Evolutionary conservation across 2,797 vertebrate genomes (phyloP).

Genomic region (Benthosema pterotum): DNA sequence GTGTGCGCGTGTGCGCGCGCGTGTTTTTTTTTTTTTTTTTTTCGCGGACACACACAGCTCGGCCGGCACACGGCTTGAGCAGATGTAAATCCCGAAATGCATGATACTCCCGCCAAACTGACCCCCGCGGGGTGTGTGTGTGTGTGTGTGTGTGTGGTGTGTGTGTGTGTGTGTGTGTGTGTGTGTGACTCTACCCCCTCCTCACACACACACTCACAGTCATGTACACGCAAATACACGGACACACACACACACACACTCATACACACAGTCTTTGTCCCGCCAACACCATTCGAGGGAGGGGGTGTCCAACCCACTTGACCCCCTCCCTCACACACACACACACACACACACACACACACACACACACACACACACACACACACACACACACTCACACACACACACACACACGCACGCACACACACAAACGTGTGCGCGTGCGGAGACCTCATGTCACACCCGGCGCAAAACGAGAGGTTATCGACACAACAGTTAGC

Average conservation of each 20-base stretch:
- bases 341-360: neutral
- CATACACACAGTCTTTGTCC: neutral
- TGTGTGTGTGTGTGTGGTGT: conserved; percentile 78
- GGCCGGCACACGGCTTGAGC: conserved; percentile 74
- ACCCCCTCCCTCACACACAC: neutral
- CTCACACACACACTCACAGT: conserved; percentile 15
- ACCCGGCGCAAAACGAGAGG: conserved; percentile 41
- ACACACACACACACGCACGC: conserved; percentile 22
- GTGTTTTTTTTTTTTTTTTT: conserved; percentile 21
- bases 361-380: neutral
- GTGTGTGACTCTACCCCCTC: conserved; percentile 64
- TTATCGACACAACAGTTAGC: conserved; percentile 76
- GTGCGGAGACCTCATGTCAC: conserved; percentile 30
- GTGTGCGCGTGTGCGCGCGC: conserved; percentile 9
- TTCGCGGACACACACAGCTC: conserved; percentile 65
- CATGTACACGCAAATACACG: too few species aligned
- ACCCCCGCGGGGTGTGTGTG: conserved; percentile 74
- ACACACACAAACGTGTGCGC: conserved; percentile 17
- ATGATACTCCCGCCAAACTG: conserved; percentile 68
- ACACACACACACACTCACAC: conserved; percentile 16
- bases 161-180: conserved; percentile 78
- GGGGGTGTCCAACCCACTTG: neutral
- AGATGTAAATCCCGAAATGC: conserved; percentile 87
- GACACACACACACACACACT: neutral
- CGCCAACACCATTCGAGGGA: neutral